Conservation (phyloP, 2,888 invertebrate genomes). For the Mactromeris polynyma region DNA sequence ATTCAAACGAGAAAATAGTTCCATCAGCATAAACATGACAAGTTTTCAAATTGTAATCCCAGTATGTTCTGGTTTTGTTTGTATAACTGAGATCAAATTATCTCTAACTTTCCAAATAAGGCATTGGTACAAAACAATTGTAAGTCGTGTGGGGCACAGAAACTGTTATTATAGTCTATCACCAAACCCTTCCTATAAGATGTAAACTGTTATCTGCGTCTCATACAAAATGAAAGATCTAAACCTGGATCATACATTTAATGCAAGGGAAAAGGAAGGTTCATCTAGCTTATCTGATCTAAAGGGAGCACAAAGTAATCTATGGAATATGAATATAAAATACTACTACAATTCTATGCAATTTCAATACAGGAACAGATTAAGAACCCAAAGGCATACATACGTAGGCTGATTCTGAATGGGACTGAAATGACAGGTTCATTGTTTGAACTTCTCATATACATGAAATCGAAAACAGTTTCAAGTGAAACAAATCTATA, state of each 20-base stretch:
- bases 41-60: not conserved
- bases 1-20: not conserved
- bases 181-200: not conserved
- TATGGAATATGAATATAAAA: no score
- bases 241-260: no score
- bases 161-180: not conserved
- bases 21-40: not conserved
- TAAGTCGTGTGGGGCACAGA: not conserved
- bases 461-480: no score
- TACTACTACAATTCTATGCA: no score
- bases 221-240: not conserved
- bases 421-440: conserved; percentile 26
- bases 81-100: not conserved
- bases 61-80: not conserved
- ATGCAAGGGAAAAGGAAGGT: no score
- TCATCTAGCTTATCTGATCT: no score
- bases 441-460: conserved; percentile 8
- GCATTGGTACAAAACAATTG: no score
- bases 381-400: conserved; percentile 10
- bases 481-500: no score
- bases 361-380: not conserved
- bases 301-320: no score
- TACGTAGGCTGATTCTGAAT: conserved; percentile 43
- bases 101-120: no score
- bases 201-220: not conserved